Conservation (phyloP, 2,888 invertebrate genomes). For the Linnaemya vulpina region DNA sequence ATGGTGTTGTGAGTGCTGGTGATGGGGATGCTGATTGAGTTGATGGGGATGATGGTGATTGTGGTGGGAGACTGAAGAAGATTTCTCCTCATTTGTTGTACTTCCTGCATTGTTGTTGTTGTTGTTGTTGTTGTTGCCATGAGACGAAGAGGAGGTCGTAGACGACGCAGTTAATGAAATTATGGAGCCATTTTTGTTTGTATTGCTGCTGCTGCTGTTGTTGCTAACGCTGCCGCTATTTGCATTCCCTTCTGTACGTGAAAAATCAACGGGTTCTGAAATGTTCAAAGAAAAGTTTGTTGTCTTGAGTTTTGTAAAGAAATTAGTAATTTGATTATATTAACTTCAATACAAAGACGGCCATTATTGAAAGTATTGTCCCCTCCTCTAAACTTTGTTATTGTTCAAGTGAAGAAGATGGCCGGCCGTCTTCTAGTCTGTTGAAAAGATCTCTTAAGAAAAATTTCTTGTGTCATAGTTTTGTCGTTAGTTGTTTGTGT, state of each 20-base stretch:
- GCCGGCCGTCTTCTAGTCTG: neutral
- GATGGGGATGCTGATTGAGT: constrained; percentile 45
- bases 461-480: constrained; percentile 31
- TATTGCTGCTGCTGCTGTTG: constrained; percentile 34
- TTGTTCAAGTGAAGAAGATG: neutral
- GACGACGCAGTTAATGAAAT: constrained; percentile 66
- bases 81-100: constrained; percentile 50
- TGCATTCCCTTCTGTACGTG: constrained; percentile 79
- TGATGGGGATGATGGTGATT: constrained; percentile 5
- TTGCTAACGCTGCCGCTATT: constrained; percentile 66
- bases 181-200: constrained; percentile 65
- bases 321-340: constrained; percentile 47
- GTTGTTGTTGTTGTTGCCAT: constrained; percentile 74
- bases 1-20: constrained; percentile 63
- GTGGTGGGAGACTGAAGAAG: constrained; percentile 34
- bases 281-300: constrained; percentile 43
- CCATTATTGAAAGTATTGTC: constrained; percentile 20
- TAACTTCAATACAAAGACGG: constrained; percentile 19
- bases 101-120: constrained; percentile 70
- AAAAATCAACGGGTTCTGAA: constrained; percentile 83
- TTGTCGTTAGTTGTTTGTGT: constrained; percentile 44
- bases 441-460: neutral
- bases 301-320: constrained; percentile 32
- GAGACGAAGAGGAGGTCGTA: constrained; percentile 66
- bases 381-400: neutral